A percentile compares a stretch with the other conserved stretches of the same genome.
phyloP scores from a whole-genome alignment of 2,797 vertebrate genomes.

The Notolepis coatsorum region DNA sequence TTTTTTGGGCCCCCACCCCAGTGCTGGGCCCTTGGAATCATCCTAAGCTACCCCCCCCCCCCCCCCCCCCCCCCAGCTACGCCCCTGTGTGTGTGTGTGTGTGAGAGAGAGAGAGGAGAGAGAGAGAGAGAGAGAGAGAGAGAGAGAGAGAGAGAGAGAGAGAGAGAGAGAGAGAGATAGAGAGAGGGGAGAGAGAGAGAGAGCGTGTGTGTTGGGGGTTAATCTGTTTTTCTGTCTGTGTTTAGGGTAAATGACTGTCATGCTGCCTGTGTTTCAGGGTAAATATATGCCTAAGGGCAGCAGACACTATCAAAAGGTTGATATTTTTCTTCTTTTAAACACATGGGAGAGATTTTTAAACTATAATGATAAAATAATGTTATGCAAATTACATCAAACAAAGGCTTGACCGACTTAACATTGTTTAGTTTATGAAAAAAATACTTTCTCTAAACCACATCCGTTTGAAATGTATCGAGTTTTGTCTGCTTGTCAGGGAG shows the following conservation, averaged over 20 bases:
- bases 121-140: background rate
- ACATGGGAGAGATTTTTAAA: constrained; percentile 12
- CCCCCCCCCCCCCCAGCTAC: too few species aligned
- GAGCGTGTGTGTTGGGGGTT: background rate
- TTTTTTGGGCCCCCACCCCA: too few species aligned
- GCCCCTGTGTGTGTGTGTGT: constrained; percentile 1
- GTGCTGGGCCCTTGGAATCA: too few species aligned
- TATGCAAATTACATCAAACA: background rate
- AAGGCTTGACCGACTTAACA: background rate
- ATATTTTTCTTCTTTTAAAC: constrained; percentile 43
- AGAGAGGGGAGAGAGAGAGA: background rate
- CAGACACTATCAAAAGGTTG: constrained; percentile 49
- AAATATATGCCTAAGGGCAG: constrained; percentile 76
- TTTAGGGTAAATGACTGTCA: constrained; percentile 76
- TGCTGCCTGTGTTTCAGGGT: constrained; percentile 81
- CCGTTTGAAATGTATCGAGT: too few species aligned
- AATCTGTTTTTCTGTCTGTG: constrained; percentile 36
- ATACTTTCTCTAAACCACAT: too few species aligned
- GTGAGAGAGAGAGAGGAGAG: background rate
- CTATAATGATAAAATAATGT: background rate
- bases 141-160: background rate
- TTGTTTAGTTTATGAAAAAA: too few species aligned
- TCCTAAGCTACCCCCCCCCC: too few species aligned
- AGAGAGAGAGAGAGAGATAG: background rate
- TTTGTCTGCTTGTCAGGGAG: background rate